Evolutionary conservation across 2,888 invertebrate species (phyloP), one percentile per base, ranked within the genome.

Genomic region (Lymantria monacha): DNA sequence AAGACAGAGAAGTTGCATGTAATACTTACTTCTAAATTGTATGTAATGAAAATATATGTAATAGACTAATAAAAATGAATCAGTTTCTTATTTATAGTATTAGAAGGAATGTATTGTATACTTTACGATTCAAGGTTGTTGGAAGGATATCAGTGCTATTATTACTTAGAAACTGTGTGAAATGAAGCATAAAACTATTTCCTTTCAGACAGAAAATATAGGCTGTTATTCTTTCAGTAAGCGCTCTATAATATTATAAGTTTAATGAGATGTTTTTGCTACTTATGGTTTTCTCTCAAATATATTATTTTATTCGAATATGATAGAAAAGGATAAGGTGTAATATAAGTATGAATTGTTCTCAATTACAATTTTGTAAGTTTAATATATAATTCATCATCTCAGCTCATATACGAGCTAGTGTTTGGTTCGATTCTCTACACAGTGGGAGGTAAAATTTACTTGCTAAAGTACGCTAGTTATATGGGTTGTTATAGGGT

Each of bases 131-230:
- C 38, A 12, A 38, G 12, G n/a, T 38, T 38, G n/a, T n/a, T 31
- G 12, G 12, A 45, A 58, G 55, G 48, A 50, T 57, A 50, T 50
- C 47, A 48, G 50, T 59, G 53, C 10, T 33, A 33, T 33, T 33
- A 33, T 8, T n/a, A n/a, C 33, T 33, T 1, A 33, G 33, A n/a
- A n/a, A n/a, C n/a, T n/a, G 33, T 8, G 60, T 63, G 59, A 66
- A 78, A 72, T 78, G 82, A 75, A 79, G 78, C 85, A 76, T 85
- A 76, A 85, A 87, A 87, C 85, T 65, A 74, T 81, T 87, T 87
- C 84, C 86, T 81, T 80, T 70, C 74, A 70, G 68, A 66, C 72
- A 63, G 66, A 63, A 61, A 63, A 56, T 56, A 60, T 55, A 2
- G 55, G 33, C 33, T 56, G 64, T 54, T 53, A 62, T 78, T 78